Evolutionary conservation across 2,113 vertebrate species (phyloP), one percentile per base, ranked within the genome.

Genomic region (Lepisosteus osseus): DNA sequence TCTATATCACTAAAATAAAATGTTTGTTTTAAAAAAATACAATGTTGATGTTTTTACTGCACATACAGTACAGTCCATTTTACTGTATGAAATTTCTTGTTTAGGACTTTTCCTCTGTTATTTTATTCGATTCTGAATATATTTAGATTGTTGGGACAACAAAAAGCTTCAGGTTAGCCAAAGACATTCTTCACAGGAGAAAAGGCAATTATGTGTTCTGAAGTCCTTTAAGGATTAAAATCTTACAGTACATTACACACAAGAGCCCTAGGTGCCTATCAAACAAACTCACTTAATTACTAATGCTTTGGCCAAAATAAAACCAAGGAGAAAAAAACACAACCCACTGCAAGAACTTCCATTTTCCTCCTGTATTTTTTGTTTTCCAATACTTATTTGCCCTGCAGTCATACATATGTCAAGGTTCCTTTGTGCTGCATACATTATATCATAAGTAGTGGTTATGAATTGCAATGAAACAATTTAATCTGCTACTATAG

Each of bases 401-500:
- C 64, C 64, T 66, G 64, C 42, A 47, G 64, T 66, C 42, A 45
- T 66, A 13, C 64, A 47, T 29, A 63, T 29, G 17, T 51, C 47
- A 51, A 51, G 61, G 29, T 63, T 63, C 61, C 3, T 63, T 63
- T 63, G n/a, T 51, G 29, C 29, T 29, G 61, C 61, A 17, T 42
- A 47, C 3, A 9, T 51, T 51, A 6, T 9, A 51, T 5, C 0
- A 51, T 44, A 9, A 15, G 64, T 66, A 13, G 45, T 66, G n/a
- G 43, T 66, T 47, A 11, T 65, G 63, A 65, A 41, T 42, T 4
- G 47, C 5, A 51, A 9, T 51, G 47, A 51, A 51, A 29, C 29
- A 29, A 29, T 29, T 29, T 51, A 51, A 6, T 51, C 9, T 51
- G 47, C 47, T 29, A 29, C 29, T 29, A 51, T 51, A 51, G 47